Base-by-base conservation (phyloP, 2,888 invertebrate species). In the Electrophaes corylata region DNA sequence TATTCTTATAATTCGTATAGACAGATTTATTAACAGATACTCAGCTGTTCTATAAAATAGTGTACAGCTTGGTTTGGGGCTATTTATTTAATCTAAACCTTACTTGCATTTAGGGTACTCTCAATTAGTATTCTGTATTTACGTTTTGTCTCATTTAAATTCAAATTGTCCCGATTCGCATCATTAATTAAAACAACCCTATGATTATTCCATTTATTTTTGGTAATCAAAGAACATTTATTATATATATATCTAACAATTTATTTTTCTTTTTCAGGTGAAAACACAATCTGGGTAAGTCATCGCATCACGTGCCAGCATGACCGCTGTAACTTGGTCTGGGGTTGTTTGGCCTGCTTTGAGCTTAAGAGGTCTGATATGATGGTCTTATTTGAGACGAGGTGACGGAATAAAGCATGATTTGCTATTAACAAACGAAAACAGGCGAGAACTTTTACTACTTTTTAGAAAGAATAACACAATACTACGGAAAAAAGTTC, bases 201-300 rank as follows among this genome's bases (percentile, higher is more conserved):
- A 43, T 49, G 35, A 53, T 19, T 46, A 33, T 46, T 40, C n/a
- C 20, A 46, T 53, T 33, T 53, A 33, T 23, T 46, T 52, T 40
- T 10, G 41, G 35, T 40, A 50, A 43, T 56, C 33, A 53, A 35
- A 40, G 37, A 40, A 35, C 48, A 18, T 40, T 12, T 54, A 35
- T n/a, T n/a, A n/a, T n/a, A n/a, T n/a, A n/a, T n/a, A n/a, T n/a
- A 45, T 41, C 46, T 41, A 29, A 59, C 50, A 29, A 41, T 37
- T 52, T 44, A 49, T 60, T 52, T 55, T 66, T 65, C 69, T 52
- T 62, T 78, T 76, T 52, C 79, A 79, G 79, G 74, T 78, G 75
- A 70, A 48, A 62, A 62, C 65, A 65, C 49, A 35, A 33, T 37
- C 56, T 40, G 12, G 76, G 78, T 77, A 67, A 75, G 67, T 68